A percentile compares a stretch with the other conserved stretches of the same genome.
Conservation (phyloP, 1,140 invertebrate species). For the Sycophila sp. region DNA sequence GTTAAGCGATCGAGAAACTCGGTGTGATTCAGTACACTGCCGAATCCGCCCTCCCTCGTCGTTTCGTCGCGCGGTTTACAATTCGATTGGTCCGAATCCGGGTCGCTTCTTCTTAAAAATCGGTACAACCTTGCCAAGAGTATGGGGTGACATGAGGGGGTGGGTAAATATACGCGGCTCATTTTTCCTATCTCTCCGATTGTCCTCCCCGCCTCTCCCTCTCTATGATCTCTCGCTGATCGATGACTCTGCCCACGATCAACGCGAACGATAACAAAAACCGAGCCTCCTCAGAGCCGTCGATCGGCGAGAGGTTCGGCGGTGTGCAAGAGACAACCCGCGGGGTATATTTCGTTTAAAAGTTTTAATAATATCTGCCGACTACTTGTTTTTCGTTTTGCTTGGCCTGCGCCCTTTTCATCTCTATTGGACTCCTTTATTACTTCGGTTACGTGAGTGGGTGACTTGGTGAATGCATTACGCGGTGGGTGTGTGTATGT, state of each 20-base stretch:
- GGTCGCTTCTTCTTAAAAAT: background rate
- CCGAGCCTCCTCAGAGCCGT: too few relatives aligned
- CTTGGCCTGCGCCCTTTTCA: background rate
- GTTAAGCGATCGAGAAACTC: too few relatives aligned
- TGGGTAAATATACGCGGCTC: background rate
- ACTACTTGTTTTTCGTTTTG: conserved; percentile 2
- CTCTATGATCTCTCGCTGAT: too few relatives aligned
- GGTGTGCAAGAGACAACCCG: too few relatives aligned
- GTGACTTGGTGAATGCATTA: background rate
- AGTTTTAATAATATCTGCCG: conserved; percentile 10
- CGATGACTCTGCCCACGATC: too few relatives aligned
- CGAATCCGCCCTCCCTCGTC: background rate
- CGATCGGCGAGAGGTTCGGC: too few relatives aligned
- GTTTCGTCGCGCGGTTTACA: background rate
- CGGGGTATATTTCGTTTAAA: too few relatives aligned
- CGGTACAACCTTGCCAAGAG: conserved; percentile 15
- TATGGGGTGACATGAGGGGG: background rate
- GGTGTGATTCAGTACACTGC: too few relatives aligned
- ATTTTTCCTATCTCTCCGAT: background rate
- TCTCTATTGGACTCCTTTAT: conserved; percentile 4
- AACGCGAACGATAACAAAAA: too few relatives aligned
- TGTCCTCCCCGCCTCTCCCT: too few relatives aligned
- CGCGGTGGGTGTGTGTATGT: background rate
- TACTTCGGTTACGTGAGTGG: background rate
- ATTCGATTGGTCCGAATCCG: conserved; percentile 25